phyloP scores from a whole-genome alignment of 2,797 vertebrate species.

The Crenichthys baileyi region DNA sequence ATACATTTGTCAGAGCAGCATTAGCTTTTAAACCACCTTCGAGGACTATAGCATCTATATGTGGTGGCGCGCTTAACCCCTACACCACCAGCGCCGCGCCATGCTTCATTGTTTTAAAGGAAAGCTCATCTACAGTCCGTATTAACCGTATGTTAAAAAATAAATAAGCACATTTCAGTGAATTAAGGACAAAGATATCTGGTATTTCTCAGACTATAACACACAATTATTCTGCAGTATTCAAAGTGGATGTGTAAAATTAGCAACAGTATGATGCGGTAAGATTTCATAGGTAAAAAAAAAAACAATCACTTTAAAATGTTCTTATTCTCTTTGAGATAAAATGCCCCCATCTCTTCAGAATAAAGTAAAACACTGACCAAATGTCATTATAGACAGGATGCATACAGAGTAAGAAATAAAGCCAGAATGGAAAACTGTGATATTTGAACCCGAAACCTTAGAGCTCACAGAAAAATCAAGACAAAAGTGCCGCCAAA shows the following conservation, averaged over 20 bases:
- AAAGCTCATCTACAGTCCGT: too few relatives aligned
- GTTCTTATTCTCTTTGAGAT: neutral
- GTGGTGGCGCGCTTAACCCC: too few relatives aligned
- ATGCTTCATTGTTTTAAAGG: slow-evolving; percentile 2
- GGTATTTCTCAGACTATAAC: neutral
- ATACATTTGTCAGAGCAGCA: neutral
- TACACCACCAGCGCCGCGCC: too few relatives aligned
- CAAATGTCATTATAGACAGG: neutral
- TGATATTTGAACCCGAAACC: neutral
- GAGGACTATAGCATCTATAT: too few relatives aligned
- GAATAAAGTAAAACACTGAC: neutral
- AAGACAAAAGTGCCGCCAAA: neutral
- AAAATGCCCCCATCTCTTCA: neutral
- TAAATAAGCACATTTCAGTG: neutral
- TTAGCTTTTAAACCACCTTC: slow-evolving; percentile 23
- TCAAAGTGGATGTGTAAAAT: neutral
- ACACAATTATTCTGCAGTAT: neutral
- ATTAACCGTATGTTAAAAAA: neutral
- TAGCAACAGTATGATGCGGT: neutral
- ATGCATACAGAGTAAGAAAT: neutral
- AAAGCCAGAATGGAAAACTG: neutral
- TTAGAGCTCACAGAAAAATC: neutral
- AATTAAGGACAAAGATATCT: neutral
- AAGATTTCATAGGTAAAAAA: neutral
- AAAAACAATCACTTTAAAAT: neutral